phyloP scores from a whole-genome alignment of 1,140 invertebrate genomes.

The Brachionus paranguensis region DNA sequence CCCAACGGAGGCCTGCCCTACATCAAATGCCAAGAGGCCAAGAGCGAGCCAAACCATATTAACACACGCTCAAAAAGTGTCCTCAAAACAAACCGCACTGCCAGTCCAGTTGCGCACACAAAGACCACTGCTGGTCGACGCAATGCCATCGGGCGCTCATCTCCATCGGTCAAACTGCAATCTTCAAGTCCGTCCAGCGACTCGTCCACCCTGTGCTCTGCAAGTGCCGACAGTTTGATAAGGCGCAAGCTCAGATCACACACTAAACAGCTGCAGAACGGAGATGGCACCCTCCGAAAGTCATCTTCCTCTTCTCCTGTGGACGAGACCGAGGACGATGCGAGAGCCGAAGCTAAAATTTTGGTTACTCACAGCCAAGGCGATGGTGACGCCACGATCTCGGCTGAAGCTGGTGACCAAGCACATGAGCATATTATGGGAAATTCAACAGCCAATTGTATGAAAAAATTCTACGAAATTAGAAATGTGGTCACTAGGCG shows the following conservation, averaged over 20 bases:
- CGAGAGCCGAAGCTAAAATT: not conserved
- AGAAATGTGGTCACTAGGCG: not conserved
- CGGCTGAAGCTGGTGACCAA: not conserved
- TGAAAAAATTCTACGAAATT: conserved; percentile 13
- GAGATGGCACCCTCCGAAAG: not conserved
- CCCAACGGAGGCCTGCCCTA: not conserved
- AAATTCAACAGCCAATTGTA: conserved; percentile 2
- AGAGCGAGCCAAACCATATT: not conserved
- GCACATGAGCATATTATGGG: not conserved
- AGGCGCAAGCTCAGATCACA: not conserved
- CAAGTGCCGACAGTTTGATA: not conserved
- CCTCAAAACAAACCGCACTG: not conserved
- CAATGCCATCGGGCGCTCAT: not conserved
- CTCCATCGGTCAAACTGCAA: not conserved
- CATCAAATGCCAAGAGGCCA: not conserved
- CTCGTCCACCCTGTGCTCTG: not conserved
- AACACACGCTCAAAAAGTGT: not conserved
- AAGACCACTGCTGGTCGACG: not conserved
- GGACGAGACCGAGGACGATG: not conserved
- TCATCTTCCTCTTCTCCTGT: not conserved
- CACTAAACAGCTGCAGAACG: not conserved
- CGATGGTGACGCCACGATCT: not conserved
- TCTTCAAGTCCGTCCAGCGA: not conserved
- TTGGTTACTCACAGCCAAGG: not conserved
- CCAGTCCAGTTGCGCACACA: not conserved